Conservation (phyloP, 2,888 invertebrate genomes). For the Harpalus rufipes region DNA sequence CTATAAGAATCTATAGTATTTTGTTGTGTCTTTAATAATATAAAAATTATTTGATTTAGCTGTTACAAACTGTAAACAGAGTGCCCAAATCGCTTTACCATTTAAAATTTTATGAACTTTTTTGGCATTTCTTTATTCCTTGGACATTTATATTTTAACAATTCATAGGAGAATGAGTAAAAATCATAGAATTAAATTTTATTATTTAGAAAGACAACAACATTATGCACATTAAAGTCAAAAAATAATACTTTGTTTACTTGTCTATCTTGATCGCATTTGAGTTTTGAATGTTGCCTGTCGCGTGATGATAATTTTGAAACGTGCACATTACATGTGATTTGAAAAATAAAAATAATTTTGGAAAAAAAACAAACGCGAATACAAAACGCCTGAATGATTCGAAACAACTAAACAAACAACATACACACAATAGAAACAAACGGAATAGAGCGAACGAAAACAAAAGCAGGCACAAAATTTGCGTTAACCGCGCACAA, state of each 20-base stretch:
- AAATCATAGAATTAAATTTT: too few species aligned
- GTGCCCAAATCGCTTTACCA: too few species aligned
- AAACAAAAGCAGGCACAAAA: conserved; percentile 62
- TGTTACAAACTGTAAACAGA: too few species aligned
- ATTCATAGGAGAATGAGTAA: too few species aligned
- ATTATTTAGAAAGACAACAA: too few species aligned
- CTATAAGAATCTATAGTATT: too few species aligned
- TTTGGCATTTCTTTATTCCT: too few species aligned
- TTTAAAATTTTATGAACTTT: too few species aligned
- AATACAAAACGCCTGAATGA: conserved; percentile 49
- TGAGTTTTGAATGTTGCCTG: neutral
- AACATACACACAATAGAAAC: conserved; percentile 32
- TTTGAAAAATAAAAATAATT: conserved; percentile 53
- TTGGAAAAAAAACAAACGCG: conserved; percentile 39
- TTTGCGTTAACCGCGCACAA: conserved; percentile 69
- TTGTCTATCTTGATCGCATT: neutral
- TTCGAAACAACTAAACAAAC: conserved; percentile 57
- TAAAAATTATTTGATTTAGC: too few species aligned
- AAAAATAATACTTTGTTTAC: neutral
- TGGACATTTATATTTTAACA: too few species aligned
- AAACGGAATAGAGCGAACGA: conserved; percentile 52
- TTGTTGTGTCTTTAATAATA: too few species aligned
- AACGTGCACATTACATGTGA: conserved; percentile 6
- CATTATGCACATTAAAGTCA: neutral
- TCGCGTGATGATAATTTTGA: neutral